phyloP scores from a whole-genome alignment of 2,797 vertebrate species.

The Sitta carolinensis region DNA sequence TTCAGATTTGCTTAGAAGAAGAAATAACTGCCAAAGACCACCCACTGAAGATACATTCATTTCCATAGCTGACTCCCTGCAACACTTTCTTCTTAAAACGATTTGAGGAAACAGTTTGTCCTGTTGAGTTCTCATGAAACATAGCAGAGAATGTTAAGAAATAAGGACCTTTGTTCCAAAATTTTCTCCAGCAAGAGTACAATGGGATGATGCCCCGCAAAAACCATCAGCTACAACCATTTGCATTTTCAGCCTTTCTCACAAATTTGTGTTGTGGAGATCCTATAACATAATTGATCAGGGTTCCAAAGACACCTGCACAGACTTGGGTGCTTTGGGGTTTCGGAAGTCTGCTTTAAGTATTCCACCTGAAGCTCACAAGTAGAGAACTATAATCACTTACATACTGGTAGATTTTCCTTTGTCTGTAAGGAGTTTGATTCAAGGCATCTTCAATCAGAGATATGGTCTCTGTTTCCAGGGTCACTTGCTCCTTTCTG shows the following conservation, averaged over 20 bases:
- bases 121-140: not conserved
- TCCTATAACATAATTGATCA: not conserved
- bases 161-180: slow-evolving; percentile 16
- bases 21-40: not conserved
- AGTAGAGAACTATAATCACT: not conserved
- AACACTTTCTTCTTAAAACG: not conserved
- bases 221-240: not conserved
- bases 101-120: not conserved
- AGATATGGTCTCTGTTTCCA: not conserved
- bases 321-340: not conserved
- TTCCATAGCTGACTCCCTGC: not conserved
- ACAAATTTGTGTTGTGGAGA: not conserved
- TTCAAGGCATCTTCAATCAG: not conserved
- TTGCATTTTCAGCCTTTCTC: slow-evolving; percentile 27
- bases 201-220: not conserved
- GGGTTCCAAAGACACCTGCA: not conserved
- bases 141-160: slow-evolving; percentile 21
- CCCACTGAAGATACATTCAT: not conserved
- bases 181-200: not conserved
- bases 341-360: not conserved
- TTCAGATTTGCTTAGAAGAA: not conserved
- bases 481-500: not conserved
- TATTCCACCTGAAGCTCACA: not conserved
- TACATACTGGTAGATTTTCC: not conserved
- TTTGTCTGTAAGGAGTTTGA: not conserved